phyloP scores from a whole-genome alignment of 2,113 vertebrate genomes.

The Nestor notabilis region DNA sequence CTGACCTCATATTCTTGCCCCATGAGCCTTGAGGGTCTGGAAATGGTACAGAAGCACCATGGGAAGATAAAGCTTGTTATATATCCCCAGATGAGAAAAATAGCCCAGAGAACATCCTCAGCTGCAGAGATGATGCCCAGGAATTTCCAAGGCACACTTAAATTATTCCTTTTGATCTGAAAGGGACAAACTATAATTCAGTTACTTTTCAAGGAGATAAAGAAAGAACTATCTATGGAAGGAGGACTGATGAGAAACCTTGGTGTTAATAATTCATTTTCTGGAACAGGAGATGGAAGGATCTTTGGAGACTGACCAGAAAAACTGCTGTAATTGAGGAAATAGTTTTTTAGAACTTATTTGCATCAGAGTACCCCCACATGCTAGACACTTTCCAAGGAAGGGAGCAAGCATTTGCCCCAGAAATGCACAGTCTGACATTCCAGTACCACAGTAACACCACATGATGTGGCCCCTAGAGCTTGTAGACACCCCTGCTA shows the following conservation, averaged over 20 bases:
- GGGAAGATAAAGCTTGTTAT: neutral
- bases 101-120: neutral
- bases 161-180: slow-evolving; percentile 26
- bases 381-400: neutral
- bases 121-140: neutral
- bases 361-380: neutral
- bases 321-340: neutral
- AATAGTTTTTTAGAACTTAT: neutral
- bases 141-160: neutral
- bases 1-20: neutral
- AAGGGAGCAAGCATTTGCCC: neutral
- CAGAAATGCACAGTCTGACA: neutral
- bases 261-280: neutral
- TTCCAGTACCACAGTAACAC: neutral
- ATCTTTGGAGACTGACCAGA: neutral
- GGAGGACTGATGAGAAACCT: neutral
- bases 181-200: neutral
- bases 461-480: neutral
- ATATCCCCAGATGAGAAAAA: neutral
- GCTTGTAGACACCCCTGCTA: neutral
- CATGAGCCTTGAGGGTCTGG: neutral
- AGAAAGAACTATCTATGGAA: neutral
- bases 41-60: slow-evolving; percentile 9
- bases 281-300: neutral
- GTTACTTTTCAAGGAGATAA: neutral